phyloP scores from a whole-genome alignment of 2,888 invertebrate genomes.

The Celastrina argiolus region DNA sequence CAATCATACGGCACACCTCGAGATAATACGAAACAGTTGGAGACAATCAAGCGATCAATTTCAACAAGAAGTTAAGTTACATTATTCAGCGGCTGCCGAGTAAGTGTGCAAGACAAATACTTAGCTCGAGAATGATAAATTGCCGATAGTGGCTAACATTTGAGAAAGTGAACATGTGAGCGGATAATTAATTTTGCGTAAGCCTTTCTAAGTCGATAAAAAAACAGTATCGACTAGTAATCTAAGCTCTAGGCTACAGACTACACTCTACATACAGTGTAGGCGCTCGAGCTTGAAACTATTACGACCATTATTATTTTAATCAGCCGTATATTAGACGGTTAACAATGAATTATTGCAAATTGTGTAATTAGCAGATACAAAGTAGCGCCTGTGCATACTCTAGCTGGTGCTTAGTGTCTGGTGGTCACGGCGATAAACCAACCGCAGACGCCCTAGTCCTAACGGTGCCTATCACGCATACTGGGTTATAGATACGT shows the following conservation, averaged over 20 bases:
- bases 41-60: background rate
- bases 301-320: background rate
- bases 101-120: slow-evolving; percentile 11
- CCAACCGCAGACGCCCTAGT: background rate
- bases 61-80: slow-evolving; percentile 1
- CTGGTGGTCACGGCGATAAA: background rate
- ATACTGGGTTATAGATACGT: background rate
- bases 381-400: background rate
- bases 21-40: slow-evolving; percentile 1
- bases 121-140: slow-evolving; percentile 17
- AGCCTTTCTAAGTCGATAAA: slow-evolving; percentile 21
- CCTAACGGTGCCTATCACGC: background rate
- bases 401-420: background rate
- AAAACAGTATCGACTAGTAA: background rate
- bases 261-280: too few species aligned
- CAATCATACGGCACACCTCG: background rate
- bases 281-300: background rate
- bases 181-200: slow-evolving; percentile 16
- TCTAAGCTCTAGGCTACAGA: background rate
- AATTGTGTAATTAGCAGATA: background rate
- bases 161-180: slow-evolving; percentile 19
- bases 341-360: background rate
- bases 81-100: slow-evolving; percentile 4
- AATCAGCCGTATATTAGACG: background rate
- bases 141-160: slow-evolving; percentile 15